Evolutionary conservation across 2,113 vertebrate species (phyloP), one percentile per base, ranked within the genome.

Genomic region (Acanthisitta chloris): DNA sequence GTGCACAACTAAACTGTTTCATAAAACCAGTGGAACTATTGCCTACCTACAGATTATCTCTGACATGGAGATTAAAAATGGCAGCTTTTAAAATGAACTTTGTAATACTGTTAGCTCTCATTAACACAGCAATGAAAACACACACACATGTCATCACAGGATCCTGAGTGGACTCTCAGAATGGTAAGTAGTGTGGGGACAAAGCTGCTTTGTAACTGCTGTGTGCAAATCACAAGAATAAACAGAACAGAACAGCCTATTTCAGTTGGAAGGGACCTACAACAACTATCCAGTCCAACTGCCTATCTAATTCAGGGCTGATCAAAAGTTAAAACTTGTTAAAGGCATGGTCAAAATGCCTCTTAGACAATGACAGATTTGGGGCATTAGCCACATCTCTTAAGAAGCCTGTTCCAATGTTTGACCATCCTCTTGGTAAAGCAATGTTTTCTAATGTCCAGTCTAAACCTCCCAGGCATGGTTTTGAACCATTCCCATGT

Each of bases 361-460:
- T 26, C 8, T 48, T 28, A 49, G 55, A 49, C 12, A 48, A 1
- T 36, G 42, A 36, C 31, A 23, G 21, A 18, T 7, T 52, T 66
- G 86, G 12, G 72, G 7, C 15, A 33, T 38, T 0, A 0, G n/a
- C 17, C 6, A 34, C 10, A 3, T 42, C 29, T 64, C 21, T 36
- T 36, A 6, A 31, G 16, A 58, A 51, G 13, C 4, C 18, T 38
- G 7, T 57, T 81, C 8, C 23, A n/a, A 18, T 19, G 38, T 38
- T 66, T 74, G 8, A 45, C 6, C 19, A 29, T 13, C 18, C 28
- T 58, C 8, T 81, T 18, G 24, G 10, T 52, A 65, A 49, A 36
- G 21, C 49, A 88, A 36, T 64, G 5, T 25, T 48, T 42, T 29
- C 48, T 6, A 31, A 31, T 34, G 11, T 4, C 34, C n/a, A 40